phyloP scores from a whole-genome alignment of 2,888 invertebrate genomes.

The Parochlus steinenii region DNA sequence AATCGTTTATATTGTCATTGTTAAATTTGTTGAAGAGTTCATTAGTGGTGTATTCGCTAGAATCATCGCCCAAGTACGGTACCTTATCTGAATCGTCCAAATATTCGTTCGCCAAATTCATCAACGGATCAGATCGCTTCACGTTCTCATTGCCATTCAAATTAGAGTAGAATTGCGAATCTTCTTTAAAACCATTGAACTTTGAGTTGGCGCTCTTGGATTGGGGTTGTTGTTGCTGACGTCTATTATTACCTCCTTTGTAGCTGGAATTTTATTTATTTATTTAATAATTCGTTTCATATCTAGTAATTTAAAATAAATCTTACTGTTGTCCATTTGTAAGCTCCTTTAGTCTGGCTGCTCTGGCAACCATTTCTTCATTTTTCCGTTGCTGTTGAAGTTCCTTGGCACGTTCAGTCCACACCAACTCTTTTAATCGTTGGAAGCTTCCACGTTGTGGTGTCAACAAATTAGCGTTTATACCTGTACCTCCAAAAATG shows the following conservation, averaged over 20 bases:
- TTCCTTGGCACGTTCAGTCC: constrained; percentile 59
- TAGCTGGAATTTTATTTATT: constrained; percentile 3
- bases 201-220: constrained; percentile 8
- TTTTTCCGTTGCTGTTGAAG: constrained; percentile 55
- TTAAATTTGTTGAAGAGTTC: constrained; percentile 10
- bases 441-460: constrained; percentile 40
- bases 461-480: constrained; percentile 18
- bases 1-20: constrained; percentile 12
- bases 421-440: constrained; percentile 61
- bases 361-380: constrained; percentile 52
- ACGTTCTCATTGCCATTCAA: constrained; percentile 5
- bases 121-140: constrained; percentile 6
- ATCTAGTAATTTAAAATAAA: neutral
- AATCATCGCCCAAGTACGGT: neutral
- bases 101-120: neutral
- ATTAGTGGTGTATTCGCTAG: constrained; percentile 4
- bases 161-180: constrained; percentile 6
- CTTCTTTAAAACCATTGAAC: constrained; percentile 6
- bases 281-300: neutral
- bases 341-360: constrained; percentile 43
- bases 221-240: constrained; percentile 4
- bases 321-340: constrained; percentile 38
- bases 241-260: constrained; percentile 5
- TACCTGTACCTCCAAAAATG: constrained; percentile 6
- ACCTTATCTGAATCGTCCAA: neutral